Base-by-base conservation (phyloP, 2,797 vertebrate species). In the Cyprinodon diabolis region DNA sequence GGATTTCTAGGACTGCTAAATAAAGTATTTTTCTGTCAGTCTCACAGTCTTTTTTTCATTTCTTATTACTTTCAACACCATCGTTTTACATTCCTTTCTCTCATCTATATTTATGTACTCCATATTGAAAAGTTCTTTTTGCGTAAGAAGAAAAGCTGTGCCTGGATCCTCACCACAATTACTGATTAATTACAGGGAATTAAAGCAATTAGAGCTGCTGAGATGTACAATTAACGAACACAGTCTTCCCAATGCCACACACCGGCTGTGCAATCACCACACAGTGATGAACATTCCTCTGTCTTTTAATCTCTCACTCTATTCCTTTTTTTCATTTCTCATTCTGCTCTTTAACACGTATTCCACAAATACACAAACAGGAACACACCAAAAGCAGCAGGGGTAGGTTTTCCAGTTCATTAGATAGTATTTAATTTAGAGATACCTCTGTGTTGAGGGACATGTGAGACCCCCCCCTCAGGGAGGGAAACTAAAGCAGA, bases 181-280 rank as follows among this genome's bases (percentile, higher is more conserved):
- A 95, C 94, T 91, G 93, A 96, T 95, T 95, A 96, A 96, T 96
- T 95, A 95, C 94, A 94, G 95, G 93, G 94, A 95, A 95, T 96
- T 95, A 93, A 95, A 95, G 93, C 94, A 95, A 96, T 96, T 95
- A 95, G 89, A 92, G 91, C 92, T 92, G 94, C 94, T 94, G 93
- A 95, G 94, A 94, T 95, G 93, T 95, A 95, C 93, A 95, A 95
- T 95, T 96, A 96, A 93, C 80, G 73, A 92, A 92, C 93, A 91
- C 92, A 90, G 91, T 89, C 88, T 95, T 95, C 94, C 93, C 93
- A 92, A 92, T 90, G 91, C 90, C 91, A 88, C 90, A 84, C 90
- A 83, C 87, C 86, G 89, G 87, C 89, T 83, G 89, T 90, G 84
- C 90, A 89, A 89, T 90, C 90, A 89, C 87, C 80, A 91, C 89